Evolutionary conservation across 2,113 vertebrate species (phyloP), one percentile per base, ranked within the genome.

Genomic region (Oceanodroma tethys): DNA sequence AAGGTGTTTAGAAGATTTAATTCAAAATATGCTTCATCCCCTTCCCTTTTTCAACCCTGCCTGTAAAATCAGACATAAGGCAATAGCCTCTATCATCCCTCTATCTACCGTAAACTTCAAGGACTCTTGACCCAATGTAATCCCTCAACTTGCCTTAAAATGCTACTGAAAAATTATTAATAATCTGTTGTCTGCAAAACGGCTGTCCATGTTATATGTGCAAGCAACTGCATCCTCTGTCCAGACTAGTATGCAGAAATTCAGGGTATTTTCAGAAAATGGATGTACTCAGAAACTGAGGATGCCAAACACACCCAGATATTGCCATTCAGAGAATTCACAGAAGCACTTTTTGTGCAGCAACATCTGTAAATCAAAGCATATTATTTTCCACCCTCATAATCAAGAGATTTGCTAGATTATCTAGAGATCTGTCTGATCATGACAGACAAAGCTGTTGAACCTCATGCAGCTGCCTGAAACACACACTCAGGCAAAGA

Each of bases 351-450:
- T 85, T 59, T 34, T 86, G 74, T 84, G 84, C 88, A 10, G 90
- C 86, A 86, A 74, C 86, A 82, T 90, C 93, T 91, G 85, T 75
- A 88, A 94, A 91, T 94, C 92, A 95, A 90, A 95, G 87, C 50
- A 6, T 12, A 72, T 95, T 68, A 62, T 86, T 66, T 95, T 67
- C 66, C 88, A 90, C 71, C 94, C 91, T 93, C 90, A 50, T 25
- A 84, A 96, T 86, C 72, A 84, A 92, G 84, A 91, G 87, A 83
- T 96, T 93, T 92, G 89, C 84, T 85, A 32, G 58, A 93, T 71
- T 55, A 94, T 78, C 79, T 22, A 17, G 74, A 87, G 83, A 50
- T 94, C 73, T 55, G 86, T 58, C 85, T 93, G 82, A 48, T 95
- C 43, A 14, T 12, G 67, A 73, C 94, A 86, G 84, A 58, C 56